phyloP scores from a whole-genome alignment of 1,140 invertebrate genomes.

The Tetramorium alpestre region DNA sequence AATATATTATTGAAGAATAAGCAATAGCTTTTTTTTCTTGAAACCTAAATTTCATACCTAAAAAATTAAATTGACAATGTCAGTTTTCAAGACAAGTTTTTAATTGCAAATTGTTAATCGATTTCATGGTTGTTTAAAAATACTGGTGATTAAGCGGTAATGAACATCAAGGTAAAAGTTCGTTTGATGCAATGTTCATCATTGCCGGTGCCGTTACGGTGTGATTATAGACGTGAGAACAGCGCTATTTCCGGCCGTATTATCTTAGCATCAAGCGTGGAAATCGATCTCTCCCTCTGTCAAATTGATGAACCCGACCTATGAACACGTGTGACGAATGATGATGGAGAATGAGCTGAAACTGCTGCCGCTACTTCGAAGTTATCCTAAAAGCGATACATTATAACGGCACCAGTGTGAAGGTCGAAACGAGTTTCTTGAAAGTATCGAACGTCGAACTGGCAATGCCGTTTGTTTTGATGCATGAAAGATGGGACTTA shows the following conservation, averaged over 20 bases:
- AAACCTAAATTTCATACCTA: background rate
- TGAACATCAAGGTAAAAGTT: background rate
- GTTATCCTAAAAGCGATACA: background rate
- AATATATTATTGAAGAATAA: no score
- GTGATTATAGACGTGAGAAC: background rate
- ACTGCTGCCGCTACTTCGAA: slow-evolving; percentile 7
- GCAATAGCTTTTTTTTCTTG: background rate
- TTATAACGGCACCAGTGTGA: slow-evolving; percentile 43
- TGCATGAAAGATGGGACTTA: background rate
- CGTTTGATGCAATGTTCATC: background rate
- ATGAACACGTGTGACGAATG: slow-evolving; percentile 10
- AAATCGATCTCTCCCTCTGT: slow-evolving; percentile 25
- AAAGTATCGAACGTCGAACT: background rate
- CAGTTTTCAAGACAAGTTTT: background rate
- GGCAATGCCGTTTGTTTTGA: background rate
- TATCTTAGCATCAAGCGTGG: background rate
- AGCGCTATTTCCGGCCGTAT: slow-evolving; percentile 7
- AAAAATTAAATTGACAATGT: background rate
- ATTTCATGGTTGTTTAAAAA: background rate
- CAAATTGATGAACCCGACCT: slow-evolving; percentile 23
- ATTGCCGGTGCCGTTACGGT: background rate
- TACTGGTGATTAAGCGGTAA: background rate
- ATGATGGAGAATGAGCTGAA: slow-evolving; percentile 18
- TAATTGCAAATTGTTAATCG: background rate
- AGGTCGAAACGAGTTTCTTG: background rate